phyloP scores from a whole-genome alignment of 2,113 vertebrate genomes.

The Chitala chitala region DNA sequence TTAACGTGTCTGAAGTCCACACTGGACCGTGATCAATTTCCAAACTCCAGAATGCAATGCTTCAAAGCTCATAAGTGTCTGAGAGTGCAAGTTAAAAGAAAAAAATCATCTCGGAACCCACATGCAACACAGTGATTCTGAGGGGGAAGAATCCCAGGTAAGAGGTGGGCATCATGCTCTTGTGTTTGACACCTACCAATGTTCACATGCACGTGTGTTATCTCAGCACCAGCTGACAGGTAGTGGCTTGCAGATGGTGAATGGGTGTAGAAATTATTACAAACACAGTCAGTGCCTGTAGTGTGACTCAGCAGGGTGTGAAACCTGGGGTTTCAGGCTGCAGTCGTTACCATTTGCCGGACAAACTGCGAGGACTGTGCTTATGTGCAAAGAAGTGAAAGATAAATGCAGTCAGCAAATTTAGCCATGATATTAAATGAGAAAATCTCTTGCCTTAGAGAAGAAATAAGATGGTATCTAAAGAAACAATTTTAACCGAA shows the following conservation, averaged over 20 bases:
- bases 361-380: not conserved
- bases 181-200: not conserved
- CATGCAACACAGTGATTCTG: not conserved
- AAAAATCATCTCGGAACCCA: not conserved
- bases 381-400: conserved; percentile 31
- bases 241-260: not conserved
- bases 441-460: conserved; percentile 65
- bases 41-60: not conserved
- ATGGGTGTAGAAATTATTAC: not conserved
- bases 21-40: no score
- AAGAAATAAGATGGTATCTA: conserved; percentile 71
- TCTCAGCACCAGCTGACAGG: not conserved
- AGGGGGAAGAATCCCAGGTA: not conserved
- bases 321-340: not conserved
- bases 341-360: not conserved
- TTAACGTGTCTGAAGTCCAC: not conserved
- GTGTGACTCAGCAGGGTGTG: not conserved
- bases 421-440: conserved; percentile 25
- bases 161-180: not conserved
- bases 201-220: not conserved
- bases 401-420: not conserved
- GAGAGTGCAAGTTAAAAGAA: not conserved
- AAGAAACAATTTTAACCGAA: conserved; percentile 59
- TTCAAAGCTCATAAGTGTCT: not conserved
- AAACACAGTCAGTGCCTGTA: not conserved